These are phyloP conservation scores for Phenganax stokvisi DNA, from an alignment of 92 coral and sea anemone species.

Conservation along the genomic window DNA sequence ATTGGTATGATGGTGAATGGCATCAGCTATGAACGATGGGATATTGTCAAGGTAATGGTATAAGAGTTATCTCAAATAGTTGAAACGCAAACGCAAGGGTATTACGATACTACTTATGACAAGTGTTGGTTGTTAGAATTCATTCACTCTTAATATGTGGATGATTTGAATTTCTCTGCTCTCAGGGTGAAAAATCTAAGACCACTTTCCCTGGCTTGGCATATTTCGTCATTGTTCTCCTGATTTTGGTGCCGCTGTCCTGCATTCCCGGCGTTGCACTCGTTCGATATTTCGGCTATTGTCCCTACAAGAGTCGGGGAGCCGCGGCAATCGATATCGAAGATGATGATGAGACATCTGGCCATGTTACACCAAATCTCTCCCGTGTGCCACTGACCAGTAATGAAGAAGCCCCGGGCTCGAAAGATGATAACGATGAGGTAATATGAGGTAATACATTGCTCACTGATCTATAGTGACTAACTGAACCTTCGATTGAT, in stretches of 20 bases:
- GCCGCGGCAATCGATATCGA: conserved; percentile 16
- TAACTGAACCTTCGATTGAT: too few relatives aligned
- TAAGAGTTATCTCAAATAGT: not conserved
- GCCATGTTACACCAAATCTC: conserved; percentile 25
- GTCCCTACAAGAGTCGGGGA: conserved; percentile 15
- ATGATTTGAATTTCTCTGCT: not conserved
- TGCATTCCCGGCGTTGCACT: conserved; percentile 32
- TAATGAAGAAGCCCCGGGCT: conserved; percentile 22
- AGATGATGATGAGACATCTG: conserved; percentile 1
- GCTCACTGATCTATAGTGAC: not conserved
- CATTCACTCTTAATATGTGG: not conserved
- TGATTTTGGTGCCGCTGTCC: conserved; percentile 10
- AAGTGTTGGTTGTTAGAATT: too few relatives aligned
- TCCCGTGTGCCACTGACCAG: conserved; percentile 38
- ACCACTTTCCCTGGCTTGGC: conserved; percentile 6
- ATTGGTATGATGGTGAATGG: conserved; percentile 64
- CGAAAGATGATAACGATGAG: conserved; percentile 27
- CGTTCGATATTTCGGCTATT: conserved; percentile 2
- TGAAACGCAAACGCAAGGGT: too few relatives aligned
- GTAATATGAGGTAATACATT: conserved; percentile 40
- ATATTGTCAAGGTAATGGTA: conserved; percentile 33
- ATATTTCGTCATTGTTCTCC: conserved; percentile 16
- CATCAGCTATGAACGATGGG: conserved; percentile 56
- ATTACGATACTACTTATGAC: too few relatives aligned
- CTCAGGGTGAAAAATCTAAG: conserved; percentile 3